phyloP scores from a whole-genome alignment of 2,797 vertebrate species.

The Phaenicophaeus curvirostris region DNA sequence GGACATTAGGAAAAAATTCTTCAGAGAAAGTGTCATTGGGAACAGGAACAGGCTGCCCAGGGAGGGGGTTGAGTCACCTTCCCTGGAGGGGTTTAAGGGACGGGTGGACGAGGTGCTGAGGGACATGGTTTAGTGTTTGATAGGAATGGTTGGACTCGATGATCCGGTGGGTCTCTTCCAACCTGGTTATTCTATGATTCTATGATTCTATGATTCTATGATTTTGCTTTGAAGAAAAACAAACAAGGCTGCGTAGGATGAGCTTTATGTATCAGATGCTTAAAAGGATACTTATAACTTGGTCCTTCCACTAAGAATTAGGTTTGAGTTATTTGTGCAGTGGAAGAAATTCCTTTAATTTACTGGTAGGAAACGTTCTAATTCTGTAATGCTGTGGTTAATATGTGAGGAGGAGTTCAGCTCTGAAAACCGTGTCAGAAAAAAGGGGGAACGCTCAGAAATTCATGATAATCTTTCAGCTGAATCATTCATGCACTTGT shows the following conservation, averaged over 20 bases:
- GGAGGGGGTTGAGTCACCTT: too few species aligned
- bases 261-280: neutral
- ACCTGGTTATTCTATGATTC: too few species aligned
- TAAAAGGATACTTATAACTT: neutral
- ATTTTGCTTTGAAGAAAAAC: neutral
- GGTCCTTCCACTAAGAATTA: neutral
- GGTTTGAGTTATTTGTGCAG: neutral
- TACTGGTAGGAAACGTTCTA: neutral
- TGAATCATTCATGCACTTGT: neutral
- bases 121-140: too few species aligned
- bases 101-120: too few species aligned
- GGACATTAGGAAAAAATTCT: too few species aligned
- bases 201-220: too few species aligned
- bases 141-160: too few species aligned
- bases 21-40: too few species aligned
- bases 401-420: neutral
- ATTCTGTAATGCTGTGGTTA: neutral
- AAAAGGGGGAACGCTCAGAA: neutral
- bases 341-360: neutral
- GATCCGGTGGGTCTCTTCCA: too few species aligned
- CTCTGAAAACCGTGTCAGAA: neutral
- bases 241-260: neutral
- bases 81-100: too few species aligned
- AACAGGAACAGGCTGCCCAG: too few species aligned
- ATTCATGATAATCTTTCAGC: neutral